These are phyloP conservation scores for Papilio gigon DNA, from an alignment of 2,888 invertebrate species.

Conservation along the genomic window DNA sequence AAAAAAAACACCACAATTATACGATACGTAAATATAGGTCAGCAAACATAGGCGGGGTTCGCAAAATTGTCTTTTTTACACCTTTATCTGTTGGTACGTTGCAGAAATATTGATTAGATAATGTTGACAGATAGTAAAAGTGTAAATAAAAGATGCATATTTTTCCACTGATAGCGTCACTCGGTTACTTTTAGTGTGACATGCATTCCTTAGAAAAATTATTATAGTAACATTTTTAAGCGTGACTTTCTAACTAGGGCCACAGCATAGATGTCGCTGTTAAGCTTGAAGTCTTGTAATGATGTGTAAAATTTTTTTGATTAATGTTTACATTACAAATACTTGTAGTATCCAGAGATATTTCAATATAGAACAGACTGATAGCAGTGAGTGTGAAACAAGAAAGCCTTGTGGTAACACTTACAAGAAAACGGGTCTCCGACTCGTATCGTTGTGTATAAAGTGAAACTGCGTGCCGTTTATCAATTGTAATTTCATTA, in stretches of 20 bases:
- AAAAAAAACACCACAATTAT: conserved; percentile 61
- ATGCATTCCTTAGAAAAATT: conserved; percentile 53
- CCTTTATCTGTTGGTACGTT: conserved; percentile 71
- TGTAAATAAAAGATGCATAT: conserved; percentile 79
- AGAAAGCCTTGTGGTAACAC: conserved; percentile 71
- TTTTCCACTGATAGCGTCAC: conserved; percentile 63
- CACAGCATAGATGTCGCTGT: no score
- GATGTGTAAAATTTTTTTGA: no score
- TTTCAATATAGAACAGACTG: conserved; percentile 28
- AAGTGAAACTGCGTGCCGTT: conserved; percentile 75
- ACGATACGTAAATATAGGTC: conserved; percentile 68
- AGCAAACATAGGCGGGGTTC: conserved; percentile 77
- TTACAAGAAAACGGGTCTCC: conserved; percentile 68
- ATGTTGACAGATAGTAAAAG: conserved; percentile 66
- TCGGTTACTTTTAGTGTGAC: conserved; percentile 54
- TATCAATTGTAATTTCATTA: conserved; percentile 78
- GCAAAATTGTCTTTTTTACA: conserved; percentile 71
- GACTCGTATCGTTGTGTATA: conserved; percentile 63
- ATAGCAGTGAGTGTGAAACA: conserved; percentile 54
- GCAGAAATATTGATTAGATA: conserved; percentile 80
- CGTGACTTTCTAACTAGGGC: no score
- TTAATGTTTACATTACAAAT: neutral
- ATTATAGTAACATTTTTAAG: neutral
- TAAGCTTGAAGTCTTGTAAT: no score
- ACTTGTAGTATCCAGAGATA: neutral